A percentile compares a stretch with the other conserved stretches of the same genome.
phyloP scores from a whole-genome alignment of 2,888 invertebrate genomes.

The Ormyrus pomaceus region DNA sequence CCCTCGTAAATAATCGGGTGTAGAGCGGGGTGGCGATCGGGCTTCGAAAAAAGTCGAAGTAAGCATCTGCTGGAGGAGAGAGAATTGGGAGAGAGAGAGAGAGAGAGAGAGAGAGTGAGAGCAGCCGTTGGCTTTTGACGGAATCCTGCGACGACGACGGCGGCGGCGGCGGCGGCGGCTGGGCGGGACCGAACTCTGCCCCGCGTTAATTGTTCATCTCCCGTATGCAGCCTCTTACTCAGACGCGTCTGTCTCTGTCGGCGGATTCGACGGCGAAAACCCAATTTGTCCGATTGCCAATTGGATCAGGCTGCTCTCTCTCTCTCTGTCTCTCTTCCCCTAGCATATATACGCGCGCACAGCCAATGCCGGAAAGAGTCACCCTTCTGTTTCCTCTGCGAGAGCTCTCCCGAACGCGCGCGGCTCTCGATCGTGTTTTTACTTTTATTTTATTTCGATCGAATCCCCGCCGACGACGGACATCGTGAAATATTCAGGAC shows the following conservation, averaged over 20 bases:
- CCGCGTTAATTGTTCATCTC: conserved; percentile 74
- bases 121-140: conserved; percentile 14
- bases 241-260: conserved; percentile 63
- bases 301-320: conserved; percentile 59
- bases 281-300: conserved; percentile 72
- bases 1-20: conserved; percentile 45
- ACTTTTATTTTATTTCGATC: conserved; percentile 38
- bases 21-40: conserved; percentile 33
- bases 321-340: no score
- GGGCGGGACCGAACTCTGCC: conserved; percentile 69
- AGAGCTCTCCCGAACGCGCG: neutral
- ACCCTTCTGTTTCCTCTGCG: conserved; percentile 46
- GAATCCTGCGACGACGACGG: conserved; percentile 10
- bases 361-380: conserved; percentile 4
- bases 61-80: no score
- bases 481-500: conserved; percentile 36
- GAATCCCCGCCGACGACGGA: neutral
- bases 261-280: conserved; percentile 64
- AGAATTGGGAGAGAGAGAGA: no score
- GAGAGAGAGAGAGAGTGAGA: conserved; percentile 3
- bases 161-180: conserved; percentile 58
- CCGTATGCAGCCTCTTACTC: conserved; percentile 35
- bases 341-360: conserved; percentile 7
- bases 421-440: neutral
- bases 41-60: no score